Conservation (phyloP, 2,113 vertebrate species). For the Dermatemys mawii region DNA sequence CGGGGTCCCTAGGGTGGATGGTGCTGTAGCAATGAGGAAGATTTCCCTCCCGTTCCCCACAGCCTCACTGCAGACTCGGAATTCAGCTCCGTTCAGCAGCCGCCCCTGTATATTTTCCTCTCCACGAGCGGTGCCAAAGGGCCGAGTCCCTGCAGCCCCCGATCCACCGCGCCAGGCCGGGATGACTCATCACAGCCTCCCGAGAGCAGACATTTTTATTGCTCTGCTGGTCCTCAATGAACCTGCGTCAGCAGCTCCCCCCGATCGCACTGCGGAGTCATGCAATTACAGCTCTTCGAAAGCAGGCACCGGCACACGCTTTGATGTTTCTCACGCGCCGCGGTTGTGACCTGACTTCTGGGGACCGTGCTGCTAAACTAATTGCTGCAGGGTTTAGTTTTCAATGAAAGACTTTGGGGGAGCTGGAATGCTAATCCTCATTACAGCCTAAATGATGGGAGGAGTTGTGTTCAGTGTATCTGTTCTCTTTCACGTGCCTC, state of each 20-base stretch:
- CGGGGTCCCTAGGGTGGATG: not conserved
- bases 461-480: not conserved
- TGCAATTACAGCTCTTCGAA: not conserved
- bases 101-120: not conserved
- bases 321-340: not conserved
- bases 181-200: constrained; percentile 59
- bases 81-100: not conserved
- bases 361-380: not conserved
- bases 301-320: not conserved
- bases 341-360: not conserved
- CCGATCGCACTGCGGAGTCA: constrained; percentile 1
- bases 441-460: not conserved
- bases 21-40: not conserved
- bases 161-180: constrained; percentile 25
- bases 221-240: not conserved
- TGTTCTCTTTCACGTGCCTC: not conserved
- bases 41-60: not conserved
- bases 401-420: not conserved
- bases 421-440: not conserved
- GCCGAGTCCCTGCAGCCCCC: not conserved
- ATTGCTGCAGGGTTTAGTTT: not conserved
- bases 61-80: not conserved
- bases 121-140: not conserved
- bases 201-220: constrained; percentile 46
- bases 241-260: constrained; percentile 31